Conservation (phyloP, 2,888 invertebrate species). For the Megastigmus dorsalis region DNA sequence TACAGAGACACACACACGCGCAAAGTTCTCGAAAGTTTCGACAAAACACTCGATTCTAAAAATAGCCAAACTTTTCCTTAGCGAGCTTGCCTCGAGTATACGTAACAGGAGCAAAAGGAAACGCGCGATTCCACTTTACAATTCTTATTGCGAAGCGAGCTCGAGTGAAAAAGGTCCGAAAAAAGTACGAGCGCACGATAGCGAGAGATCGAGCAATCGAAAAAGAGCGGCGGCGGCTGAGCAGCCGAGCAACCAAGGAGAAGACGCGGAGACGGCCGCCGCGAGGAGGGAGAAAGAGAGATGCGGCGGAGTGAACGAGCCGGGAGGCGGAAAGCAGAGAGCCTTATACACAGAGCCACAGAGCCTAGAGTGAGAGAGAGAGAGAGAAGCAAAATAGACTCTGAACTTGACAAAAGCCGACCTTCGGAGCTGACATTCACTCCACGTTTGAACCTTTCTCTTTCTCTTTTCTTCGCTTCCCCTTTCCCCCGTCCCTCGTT, state of each 20-base stretch:
- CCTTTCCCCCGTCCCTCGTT: conserved; percentile 27
- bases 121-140: neutral
- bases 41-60: no score
- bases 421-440: conserved; percentile 74
- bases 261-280: neutral
- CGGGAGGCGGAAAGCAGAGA: neutral
- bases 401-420: conserved; percentile 73
- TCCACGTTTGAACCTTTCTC: conserved; percentile 59
- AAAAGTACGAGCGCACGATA: conserved; percentile 1
- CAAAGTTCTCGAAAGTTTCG: no score
- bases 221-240: neutral
- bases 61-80: no score
- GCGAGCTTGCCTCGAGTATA: no score
- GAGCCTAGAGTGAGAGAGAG: neutral
- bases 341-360: no score
- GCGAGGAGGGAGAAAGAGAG: neutral
- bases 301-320: neutral
- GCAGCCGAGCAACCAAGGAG: neutral
- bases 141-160: conserved; percentile 5
- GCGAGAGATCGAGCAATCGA: neutral
- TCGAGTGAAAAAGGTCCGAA: neutral
- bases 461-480: conserved; percentile 55
- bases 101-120: neutral
- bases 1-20: no score
- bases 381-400: conserved; percentile 61